These are phyloP conservation scores for Stegodyphus dumicola DNA, from an alignment of 1,140 invertebrate genomes.

Conservation along the genomic window DNA sequence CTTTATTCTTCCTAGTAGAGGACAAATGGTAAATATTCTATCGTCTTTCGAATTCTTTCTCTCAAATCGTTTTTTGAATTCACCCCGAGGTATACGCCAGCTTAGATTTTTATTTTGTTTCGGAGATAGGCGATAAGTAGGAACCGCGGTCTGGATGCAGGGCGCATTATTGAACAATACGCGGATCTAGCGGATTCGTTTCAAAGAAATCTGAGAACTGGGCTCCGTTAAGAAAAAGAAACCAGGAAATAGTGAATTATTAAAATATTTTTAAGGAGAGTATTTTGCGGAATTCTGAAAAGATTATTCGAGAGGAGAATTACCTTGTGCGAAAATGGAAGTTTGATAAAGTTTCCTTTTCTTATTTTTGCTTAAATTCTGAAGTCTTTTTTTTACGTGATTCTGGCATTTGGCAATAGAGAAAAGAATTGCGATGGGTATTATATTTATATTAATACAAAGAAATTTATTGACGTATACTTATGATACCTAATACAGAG, in stretches of 20 bases:
- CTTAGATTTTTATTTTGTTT: slow-evolving; percentile 36
- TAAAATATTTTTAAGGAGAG: slow-evolving; percentile 15
- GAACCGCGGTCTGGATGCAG: slow-evolving; percentile 16
- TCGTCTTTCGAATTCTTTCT: slow-evolving; percentile 21
- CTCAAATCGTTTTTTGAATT: slow-evolving; percentile 44
- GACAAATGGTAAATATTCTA: slow-evolving; percentile 46
- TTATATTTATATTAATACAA: no score
- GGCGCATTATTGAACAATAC: slow-evolving; percentile 45
- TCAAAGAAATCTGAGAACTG: background rate
- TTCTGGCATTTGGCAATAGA: no score
- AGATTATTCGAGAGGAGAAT: no score
- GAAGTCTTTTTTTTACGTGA: no score
- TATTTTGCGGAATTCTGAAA: no score
- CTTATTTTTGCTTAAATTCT: no score
- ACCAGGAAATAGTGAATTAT: slow-evolving; percentile 13
- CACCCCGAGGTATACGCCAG: slow-evolving; percentile 3
- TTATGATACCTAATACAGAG: no score
- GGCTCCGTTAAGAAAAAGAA: background rate
- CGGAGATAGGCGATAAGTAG: slow-evolving; percentile 21
- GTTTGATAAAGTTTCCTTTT: no score
- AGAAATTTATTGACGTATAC: no score
- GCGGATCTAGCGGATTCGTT: background rate
- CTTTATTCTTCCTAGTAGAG: background rate
- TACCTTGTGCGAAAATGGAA: no score
- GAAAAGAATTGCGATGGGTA: no score